Percentiles rank a stretch among this genome's conserved stretches.
These are phyloP conservation scores for Sitta europaea DNA, from an alignment of 2,113 vertebrate genomes.

Conservation along the genomic window DNA sequence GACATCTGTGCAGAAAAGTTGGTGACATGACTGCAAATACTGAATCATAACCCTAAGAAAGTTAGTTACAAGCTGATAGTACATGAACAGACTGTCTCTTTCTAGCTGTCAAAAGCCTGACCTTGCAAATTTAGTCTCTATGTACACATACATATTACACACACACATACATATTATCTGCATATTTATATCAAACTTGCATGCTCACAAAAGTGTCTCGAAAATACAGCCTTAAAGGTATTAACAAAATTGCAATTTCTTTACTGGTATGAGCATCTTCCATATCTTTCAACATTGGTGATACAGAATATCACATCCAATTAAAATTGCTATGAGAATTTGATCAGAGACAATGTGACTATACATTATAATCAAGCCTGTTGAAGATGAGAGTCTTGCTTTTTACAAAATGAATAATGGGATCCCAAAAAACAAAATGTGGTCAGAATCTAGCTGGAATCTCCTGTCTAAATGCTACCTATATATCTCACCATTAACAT, in stretches of 20 bases:
- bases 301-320: background rate
- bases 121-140: background rate
- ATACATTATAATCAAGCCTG: background rate
- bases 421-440: background rate
- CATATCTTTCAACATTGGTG: background rate
- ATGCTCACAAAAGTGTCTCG: background rate
- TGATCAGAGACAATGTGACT: background rate
- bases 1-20: background rate
- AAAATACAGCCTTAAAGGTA: background rate
- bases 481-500: background rate
- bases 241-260: background rate
- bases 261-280: background rate
- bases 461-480: background rate
- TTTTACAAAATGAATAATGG: background rate
- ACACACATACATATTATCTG: background rate
- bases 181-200: background rate
- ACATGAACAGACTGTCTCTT: background rate
- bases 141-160: rapidly evolving
- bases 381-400: background rate
- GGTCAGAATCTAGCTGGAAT: background rate
- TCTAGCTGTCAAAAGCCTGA: background rate
- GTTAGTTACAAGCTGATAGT: background rate
- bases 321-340: background rate
- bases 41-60: background rate
- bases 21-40: background rate